Evolutionary conservation across 35 echinoderm and acorn worm genomes (phyloP).

Genomic region (Apostichopus japonicus): DNA sequence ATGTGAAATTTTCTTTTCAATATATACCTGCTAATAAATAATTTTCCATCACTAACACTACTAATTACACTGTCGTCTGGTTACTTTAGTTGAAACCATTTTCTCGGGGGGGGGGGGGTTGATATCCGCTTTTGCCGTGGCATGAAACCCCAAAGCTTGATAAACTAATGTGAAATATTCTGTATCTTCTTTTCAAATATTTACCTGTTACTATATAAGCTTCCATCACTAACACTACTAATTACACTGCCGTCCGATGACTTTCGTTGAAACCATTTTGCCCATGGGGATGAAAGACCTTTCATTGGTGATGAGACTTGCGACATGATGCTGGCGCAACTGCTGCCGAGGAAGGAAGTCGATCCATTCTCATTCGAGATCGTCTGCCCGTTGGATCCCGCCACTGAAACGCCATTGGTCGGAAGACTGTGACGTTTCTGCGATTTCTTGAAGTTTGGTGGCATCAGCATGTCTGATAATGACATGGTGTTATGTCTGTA

Average conservation of each 20-base stretch:
- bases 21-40: slow-evolving; percentile 36
- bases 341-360: slow-evolving; percentile 17
- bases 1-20: too few species aligned
- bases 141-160: too few species aligned
- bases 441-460: slow-evolving; percentile 14
- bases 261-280: slow-evolving; percentile 63
- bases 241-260: slow-evolving; percentile 63
- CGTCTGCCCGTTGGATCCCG: not conserved
- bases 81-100: slow-evolving; percentile 63
- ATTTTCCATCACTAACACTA: slow-evolving; percentile 77
- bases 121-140: too few species aligned
- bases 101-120: not conserved
- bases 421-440: slow-evolving; percentile 57
- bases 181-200: too few species aligned
- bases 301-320: slow-evolving; percentile 50
- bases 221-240: slow-evolving; percentile 82
- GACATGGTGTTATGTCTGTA: slow-evolving; percentile 56
- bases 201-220: slow-evolving; percentile 58
- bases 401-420: slow-evolving; percentile 21
- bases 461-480: slow-evolving; percentile 50
- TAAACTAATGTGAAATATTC: too few species aligned
- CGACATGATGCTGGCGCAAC: slow-evolving; percentile 53
- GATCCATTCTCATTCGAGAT: slow-evolving; percentile 16
- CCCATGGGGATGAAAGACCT: slow-evolving; percentile 39
- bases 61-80: slow-evolving; percentile 66